These are phyloP conservation scores for Nibea albiflora DNA, from an alignment of 2,113 vertebrate species.

Conservation along the genomic window DNA sequence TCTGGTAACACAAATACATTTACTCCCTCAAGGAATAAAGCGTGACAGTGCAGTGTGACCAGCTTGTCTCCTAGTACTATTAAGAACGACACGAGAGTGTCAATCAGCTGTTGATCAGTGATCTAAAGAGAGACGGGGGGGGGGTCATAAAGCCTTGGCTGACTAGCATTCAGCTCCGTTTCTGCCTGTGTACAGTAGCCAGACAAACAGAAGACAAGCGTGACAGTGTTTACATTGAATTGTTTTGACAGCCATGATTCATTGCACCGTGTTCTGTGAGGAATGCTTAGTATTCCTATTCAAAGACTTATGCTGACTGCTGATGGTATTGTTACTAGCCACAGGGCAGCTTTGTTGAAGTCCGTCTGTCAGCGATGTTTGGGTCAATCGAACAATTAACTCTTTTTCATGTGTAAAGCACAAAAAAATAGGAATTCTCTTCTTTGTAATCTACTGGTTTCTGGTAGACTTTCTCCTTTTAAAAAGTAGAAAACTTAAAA, in stretches of 20 bases:
- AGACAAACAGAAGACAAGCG: slow-evolving; percentile 65
- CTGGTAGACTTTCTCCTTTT: background rate
- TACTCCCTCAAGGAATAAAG: background rate
- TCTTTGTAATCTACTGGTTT: background rate
- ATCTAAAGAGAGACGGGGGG: background rate
- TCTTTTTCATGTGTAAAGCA: background rate
- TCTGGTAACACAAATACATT: background rate
- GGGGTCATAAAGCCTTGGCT: slow-evolving; percentile 38
- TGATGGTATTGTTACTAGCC: slow-evolving; percentile 16
- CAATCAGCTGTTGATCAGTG: slow-evolving; percentile 24
- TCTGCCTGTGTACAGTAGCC: slow-evolving; percentile 61
- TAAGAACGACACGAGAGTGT: background rate
- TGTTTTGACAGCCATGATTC: slow-evolving; percentile 74
- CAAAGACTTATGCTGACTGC: slow-evolving; percentile 14
- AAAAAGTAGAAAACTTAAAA: background rate
- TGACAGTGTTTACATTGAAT: slow-evolving; percentile 66
- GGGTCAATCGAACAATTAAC: background rate
- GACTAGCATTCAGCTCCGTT: slow-evolving; percentile 39
- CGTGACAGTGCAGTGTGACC: background rate
- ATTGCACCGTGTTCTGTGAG: slow-evolving; percentile 46
- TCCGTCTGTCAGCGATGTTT: background rate
- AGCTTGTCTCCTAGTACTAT: slow-evolving; percentile 5
- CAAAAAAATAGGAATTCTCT: background rate
- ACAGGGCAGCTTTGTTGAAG: slow-evolving; percentile 1
- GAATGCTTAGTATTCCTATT: slow-evolving; percentile 61